These are phyloP conservation scores for Erebia aethiops DNA, from an alignment of 2,888 invertebrate genomes.

Conservation along the genomic window DNA sequence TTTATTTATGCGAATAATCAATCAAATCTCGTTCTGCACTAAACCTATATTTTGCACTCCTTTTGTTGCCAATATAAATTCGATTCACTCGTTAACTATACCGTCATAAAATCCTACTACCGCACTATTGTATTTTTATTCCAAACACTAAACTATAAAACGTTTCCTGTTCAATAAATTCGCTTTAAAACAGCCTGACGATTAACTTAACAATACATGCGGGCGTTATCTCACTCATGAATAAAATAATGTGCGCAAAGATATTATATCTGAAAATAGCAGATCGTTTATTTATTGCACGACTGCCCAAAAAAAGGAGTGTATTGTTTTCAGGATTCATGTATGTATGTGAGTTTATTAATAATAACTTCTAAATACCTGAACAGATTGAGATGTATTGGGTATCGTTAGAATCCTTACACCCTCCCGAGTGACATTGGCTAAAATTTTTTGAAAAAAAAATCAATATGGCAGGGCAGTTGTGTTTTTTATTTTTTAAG, in stretches of 20 bases:
- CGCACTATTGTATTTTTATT: slow-evolving; percentile 21
- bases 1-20: too few relatives aligned
- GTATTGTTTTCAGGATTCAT: too few relatives aligned
- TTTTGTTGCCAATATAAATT: slow-evolving; percentile 4
- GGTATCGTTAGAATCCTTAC: too few relatives aligned
- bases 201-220: slow-evolving; percentile 18
- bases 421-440: too few relatives aligned
- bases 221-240: not conserved
- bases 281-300: not conserved
- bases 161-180: slow-evolving; percentile 22
- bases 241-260: slow-evolving; percentile 1
- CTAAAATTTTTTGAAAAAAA: too few relatives aligned
- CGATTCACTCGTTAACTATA: slow-evolving; percentile 8
- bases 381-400: too few relatives aligned
- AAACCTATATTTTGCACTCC: slow-evolving; percentile 1
- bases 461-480: too few relatives aligned
- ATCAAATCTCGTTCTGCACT: too few relatives aligned
- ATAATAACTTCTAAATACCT: too few relatives aligned
- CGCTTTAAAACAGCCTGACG: slow-evolving; percentile 18
- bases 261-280: slow-evolving; percentile 6
- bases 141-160: slow-evolving; percentile 24
- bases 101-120: slow-evolving; percentile 16
- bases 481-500: too few relatives aligned
- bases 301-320: too few relatives aligned
- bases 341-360: too few relatives aligned